These are phyloP conservation scores for Danio kyathit DNA, from an alignment of 2,797 vertebrate species.

Conservation along the genomic window DNA sequence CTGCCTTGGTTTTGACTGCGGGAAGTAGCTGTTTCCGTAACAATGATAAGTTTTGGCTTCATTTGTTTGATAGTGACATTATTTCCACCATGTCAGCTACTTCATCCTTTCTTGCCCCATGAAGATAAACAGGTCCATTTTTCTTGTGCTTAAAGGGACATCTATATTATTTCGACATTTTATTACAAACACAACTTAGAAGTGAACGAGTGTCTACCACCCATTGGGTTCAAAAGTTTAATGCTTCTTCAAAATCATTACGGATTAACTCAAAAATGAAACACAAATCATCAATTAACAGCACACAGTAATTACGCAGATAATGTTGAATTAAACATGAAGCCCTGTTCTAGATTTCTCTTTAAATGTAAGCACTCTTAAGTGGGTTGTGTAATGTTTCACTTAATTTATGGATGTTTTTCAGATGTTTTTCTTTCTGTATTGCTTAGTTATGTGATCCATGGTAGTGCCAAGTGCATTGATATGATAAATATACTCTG, in stretches of 20 bases:
- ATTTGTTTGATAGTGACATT: conserved; percentile 28
- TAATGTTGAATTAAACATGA: conserved; percentile 10
- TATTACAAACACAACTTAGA: not conserved
- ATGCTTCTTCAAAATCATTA: not conserved
- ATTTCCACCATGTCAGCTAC: conserved; percentile 30
- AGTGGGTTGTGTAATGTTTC: not conserved
- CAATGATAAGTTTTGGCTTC: conserved; percentile 54
- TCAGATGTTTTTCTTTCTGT: not conserved
- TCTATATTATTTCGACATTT: conserved; percentile 30
- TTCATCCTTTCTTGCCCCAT: conserved; percentile 4
- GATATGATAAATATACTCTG: not conserved
- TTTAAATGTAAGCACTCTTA: conserved; percentile 3
- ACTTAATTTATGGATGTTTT: not conserved
- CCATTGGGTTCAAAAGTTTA: not conserved
- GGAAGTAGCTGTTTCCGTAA: conserved; percentile 65
- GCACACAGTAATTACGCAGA: not conserved
- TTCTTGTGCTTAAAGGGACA: conserved; percentile 2
- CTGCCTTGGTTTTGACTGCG: conserved; percentile 61
- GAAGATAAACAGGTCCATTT: conserved; percentile 39
- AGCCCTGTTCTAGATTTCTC: conserved; percentile 8
- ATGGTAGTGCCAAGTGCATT: not conserved
- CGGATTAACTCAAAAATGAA: not conserved
- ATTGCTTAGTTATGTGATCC: not conserved
- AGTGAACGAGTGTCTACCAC: not conserved
- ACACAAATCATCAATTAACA: not conserved